Evolutionary conservation across 2,113 vertebrate genomes (phyloP).

Genomic region (Empidonax alnorum): DNA sequence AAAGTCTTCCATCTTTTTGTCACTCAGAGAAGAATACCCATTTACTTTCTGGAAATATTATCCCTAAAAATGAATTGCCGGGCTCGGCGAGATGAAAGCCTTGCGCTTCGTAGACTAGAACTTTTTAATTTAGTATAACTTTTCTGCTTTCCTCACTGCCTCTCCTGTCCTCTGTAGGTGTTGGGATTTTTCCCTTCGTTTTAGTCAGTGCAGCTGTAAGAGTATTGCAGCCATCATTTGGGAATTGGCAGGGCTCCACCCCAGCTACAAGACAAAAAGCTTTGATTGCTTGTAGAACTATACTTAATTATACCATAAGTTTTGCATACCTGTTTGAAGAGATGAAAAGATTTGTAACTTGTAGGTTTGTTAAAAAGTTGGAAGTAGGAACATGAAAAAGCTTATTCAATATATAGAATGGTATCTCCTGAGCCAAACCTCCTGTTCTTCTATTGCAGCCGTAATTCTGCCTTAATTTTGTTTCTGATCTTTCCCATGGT

Average conservation of each 20-base stretch:
- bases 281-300: slow-evolving; percentile 31
- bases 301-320: neutral
- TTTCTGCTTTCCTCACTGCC: neutral
- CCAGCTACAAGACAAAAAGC: slow-evolving; percentile 40
- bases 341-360: slow-evolving; percentile 42
- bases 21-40: neutral
- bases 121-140: neutral
- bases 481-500: slow-evolving; percentile 56
- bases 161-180: neutral
- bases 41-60: neutral
- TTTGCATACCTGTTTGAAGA: slow-evolving; percentile 58
- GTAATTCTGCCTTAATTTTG: neutral
- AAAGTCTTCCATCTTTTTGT: neutral
- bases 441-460: neutral
- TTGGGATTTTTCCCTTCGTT: neutral
- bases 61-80: neutral
- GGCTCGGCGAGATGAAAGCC: neutral
- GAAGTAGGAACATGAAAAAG: slow-evolving; percentile 1
- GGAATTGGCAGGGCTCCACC: neutral
- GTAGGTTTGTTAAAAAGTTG: slow-evolving; percentile 9
- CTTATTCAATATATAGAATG: neutral
- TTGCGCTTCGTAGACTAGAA: neutral
- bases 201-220: neutral
- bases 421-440: neutral
- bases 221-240: neutral